Base-by-base conservation (phyloP, 2,888 invertebrate genomes). In the Barypeithes pellucidus region DNA sequence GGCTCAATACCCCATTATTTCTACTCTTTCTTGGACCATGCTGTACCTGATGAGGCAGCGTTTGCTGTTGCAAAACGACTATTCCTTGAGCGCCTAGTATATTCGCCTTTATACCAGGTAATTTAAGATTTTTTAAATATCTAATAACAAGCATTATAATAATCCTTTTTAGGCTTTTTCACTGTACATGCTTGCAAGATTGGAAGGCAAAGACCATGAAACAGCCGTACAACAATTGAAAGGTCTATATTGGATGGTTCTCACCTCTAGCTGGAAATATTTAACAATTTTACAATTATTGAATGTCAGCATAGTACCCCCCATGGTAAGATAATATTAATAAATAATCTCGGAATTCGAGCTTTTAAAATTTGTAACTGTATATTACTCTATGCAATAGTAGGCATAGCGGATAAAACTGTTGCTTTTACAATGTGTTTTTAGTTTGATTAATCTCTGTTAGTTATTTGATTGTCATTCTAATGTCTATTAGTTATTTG, bases 1-100 rank as follows among this genome's bases (percentile, higher is more conserved):
- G 95, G 95, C 29, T 89, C 92, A 1, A 86, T 94, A 3, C 94
- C 95, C 0, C 94, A 95, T 84, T 93, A 90, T 81, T 94, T 95
- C 84, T 94, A 93, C 81, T 87, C 88, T 76, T 86, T 89, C 39
- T 81, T 93, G 54, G 93, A 93, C 77, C 86, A 86, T 62, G 77
- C 90, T 36, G 89, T 93, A 70, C 89, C 91, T 0, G 88, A 90
- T 75, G 89, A 90, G 70, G 85, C 85, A 0, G 81, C 84, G 8
- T 82, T 85, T 76, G 81, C 80, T 11, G 82, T 89, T 20, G 87
- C 89, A 8, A 90, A 90, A 80, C 90, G 91, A 80, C 87, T 95
- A 73, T 75, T 94, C 22, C 87, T 93, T 75, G 95, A 95, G 84
- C 88, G 95, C 81, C 82, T 93, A 12, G 82, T 93, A 14, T 94